phyloP scores from a whole-genome alignment of 2,797 vertebrate species.

The Tympanoctomys barrerae region DNA sequence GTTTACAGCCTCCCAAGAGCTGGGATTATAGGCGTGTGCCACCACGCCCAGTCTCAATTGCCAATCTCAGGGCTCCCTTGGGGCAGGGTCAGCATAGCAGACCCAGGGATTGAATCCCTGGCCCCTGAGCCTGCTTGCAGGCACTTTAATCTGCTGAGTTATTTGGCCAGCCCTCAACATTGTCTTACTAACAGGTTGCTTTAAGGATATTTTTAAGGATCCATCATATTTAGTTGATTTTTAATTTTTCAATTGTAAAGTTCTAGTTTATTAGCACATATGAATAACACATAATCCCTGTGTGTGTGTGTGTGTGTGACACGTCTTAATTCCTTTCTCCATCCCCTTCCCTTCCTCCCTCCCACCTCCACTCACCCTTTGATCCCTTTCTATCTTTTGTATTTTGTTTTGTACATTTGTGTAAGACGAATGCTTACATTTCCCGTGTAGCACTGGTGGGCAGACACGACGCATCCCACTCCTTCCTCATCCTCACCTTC shows the following conservation, averaged over 20 bases:
- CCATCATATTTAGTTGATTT: neutral
- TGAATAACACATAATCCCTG: neutral
- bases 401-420: neutral
- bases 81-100: too few relatives aligned
- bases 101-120: too few relatives aligned
- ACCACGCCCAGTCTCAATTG: too few relatives aligned
- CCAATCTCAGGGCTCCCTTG: too few relatives aligned
- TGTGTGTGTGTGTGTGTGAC: neutral
- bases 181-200: slow-evolving; percentile 30
- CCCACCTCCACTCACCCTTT: neutral
- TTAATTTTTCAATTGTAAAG: neutral
- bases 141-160: too few relatives aligned
- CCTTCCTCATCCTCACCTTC: too few relatives aligned
- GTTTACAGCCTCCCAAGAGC: too few relatives aligned
- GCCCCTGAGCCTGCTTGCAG: too few relatives aligned
- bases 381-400: neutral
- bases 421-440: neutral
- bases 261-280: neutral
- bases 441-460: neutral
- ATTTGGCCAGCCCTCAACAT: neutral
- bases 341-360: neutral
- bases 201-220: slow-evolving; percentile 45
- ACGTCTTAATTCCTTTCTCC: neutral
- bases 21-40: too few relatives aligned
- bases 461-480: neutral